These are phyloP conservation scores for Colaptes auratus DNA, from an alignment of 2,113 vertebrate species.

Conservation along the genomic window DNA sequence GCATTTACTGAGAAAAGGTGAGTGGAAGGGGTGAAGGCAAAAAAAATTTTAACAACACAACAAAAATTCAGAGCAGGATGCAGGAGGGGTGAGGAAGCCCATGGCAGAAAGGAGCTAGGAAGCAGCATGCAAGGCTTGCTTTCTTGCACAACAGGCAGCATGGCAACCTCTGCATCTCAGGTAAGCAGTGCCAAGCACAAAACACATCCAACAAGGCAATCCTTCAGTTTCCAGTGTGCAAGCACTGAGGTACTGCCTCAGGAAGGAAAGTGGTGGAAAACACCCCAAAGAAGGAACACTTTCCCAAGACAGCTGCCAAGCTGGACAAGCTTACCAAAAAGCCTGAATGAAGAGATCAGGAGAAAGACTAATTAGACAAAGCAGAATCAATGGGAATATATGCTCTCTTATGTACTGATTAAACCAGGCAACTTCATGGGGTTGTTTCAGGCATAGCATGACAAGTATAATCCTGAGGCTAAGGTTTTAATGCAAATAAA, in stretches of 20 bases:
- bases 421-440: neutral
- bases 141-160: neutral
- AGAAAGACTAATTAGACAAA: neutral
- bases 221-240: neutral
- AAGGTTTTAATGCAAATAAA: conserved; percentile 14
- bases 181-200: neutral
- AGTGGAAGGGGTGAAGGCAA: neutral
- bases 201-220: neutral
- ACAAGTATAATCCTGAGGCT: neutral
- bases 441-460: neutral
- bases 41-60: neutral
- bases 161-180: neutral
- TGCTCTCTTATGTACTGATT: neutral
- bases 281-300: neutral
- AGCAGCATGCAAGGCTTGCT: neutral
- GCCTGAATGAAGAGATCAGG: neutral
- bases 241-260: neutral
- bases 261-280: neutral
- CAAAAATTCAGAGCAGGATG: neutral
- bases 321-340: neutral
- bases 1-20: neutral
- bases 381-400: neutral
- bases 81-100: neutral
- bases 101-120: neutral
- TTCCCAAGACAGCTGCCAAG: neutral